Conservation (phyloP, 2,888 invertebrate genomes). For the Latheticus oryzae region DNA sequence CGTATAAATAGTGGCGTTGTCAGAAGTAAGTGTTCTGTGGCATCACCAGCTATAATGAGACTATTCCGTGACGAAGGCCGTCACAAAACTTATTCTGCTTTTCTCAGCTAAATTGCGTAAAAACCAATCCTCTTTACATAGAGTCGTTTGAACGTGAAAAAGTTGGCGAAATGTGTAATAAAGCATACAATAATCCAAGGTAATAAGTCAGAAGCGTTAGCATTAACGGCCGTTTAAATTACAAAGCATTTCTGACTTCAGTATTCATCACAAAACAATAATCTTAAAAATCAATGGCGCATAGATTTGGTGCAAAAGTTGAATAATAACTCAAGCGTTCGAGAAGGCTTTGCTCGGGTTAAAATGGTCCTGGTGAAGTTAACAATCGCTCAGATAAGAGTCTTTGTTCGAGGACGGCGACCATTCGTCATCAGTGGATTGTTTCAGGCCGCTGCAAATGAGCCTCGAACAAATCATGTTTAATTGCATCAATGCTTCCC, state of each 20-base stretch:
- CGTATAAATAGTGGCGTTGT: conserved; percentile 76
- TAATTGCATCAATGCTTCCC: conserved; percentile 66
- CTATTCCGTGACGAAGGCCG: conserved; percentile 58
- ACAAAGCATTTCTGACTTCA: conserved; percentile 29
- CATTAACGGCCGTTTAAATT: conserved; percentile 33
- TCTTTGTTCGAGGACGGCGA: conserved; percentile 60
- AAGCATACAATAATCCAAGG: conserved; percentile 13
- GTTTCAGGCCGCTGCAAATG: conserved; percentile 47
- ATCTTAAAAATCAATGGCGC: conserved; percentile 57
- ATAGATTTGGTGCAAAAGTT: conserved; percentile 53
- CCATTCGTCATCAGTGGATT: conserved; percentile 65
- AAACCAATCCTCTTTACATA: too few relatives aligned
- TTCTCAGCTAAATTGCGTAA: neutral
- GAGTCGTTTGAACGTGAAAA: too few relatives aligned
- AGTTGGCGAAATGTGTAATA: conserved; percentile 16
- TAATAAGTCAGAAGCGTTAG: conserved; percentile 13
- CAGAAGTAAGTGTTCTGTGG: conserved; percentile 71
- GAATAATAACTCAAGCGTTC: conserved; percentile 51
- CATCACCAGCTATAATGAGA: conserved; percentile 59
- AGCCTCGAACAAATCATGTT: conserved; percentile 66
- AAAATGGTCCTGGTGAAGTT: conserved; percentile 49
- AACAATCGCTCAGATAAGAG: conserved; percentile 62
- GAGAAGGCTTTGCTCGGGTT: conserved; percentile 33
- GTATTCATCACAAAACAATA: conserved; percentile 57
- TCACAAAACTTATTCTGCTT: conserved; percentile 21